A percentile compares a stretch with the other conserved stretches of the same genome.
Conservation (phyloP, 2,888 invertebrate species). For the Neelides folsomi region DNA sequence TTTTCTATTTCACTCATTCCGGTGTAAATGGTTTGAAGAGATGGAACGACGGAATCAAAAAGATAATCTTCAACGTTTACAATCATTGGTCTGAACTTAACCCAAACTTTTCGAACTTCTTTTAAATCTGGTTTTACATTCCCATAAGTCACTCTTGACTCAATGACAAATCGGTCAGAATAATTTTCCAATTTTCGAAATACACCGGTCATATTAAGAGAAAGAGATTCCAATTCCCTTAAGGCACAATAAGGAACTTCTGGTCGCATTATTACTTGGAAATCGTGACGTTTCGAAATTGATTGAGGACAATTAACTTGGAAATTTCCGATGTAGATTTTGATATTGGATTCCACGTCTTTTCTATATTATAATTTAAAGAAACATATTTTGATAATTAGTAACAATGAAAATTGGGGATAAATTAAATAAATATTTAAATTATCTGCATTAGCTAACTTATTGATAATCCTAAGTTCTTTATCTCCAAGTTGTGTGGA, state of each 20-base stretch:
- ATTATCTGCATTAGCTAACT: conserved; percentile 5
- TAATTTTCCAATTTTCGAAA: background rate
- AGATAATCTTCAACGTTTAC: conserved; percentile 23
- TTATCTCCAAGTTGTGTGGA: conserved; percentile 6
- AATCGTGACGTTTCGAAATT: conserved; percentile 12
- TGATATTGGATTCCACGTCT: conserved; percentile 13
- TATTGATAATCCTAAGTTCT: conserved; percentile 7
- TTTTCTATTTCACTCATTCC: background rate
- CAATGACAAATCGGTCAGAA: background rate
- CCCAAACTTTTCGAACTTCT: conserved; percentile 1
- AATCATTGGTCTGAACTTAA: conserved; percentile 15
- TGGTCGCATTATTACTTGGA: conserved; percentile 18
- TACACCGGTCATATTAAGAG: background rate
- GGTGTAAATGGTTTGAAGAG: conserved; percentile 11
- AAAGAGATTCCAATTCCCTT: conserved; percentile 1
- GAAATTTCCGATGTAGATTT: conserved; percentile 20
- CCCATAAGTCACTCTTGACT: background rate
- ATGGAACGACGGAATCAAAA: conserved; percentile 15
- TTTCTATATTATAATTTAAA: too few species aligned
- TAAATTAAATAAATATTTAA: background rate
- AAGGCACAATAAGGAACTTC: conserved; percentile 13
- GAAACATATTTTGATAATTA: too few species aligned
- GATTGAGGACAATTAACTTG: conserved; percentile 7
- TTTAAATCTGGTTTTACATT: background rate
- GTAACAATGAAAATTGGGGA: too few species aligned